Conservation (phyloP, 1,140 invertebrate genomes). For the Cephus cinctus region DNA sequence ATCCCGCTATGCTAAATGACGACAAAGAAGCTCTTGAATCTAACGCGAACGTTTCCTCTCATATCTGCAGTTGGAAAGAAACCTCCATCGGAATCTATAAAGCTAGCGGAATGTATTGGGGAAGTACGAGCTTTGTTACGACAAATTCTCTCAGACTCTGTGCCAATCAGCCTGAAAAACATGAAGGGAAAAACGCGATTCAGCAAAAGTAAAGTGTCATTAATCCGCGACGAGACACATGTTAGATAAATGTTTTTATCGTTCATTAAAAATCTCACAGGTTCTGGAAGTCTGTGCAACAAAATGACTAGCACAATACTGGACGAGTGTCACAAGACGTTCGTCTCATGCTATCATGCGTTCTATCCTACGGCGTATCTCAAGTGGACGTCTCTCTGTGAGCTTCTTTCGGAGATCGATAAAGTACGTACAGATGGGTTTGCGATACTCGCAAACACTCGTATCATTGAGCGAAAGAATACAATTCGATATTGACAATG, state of each 20-base stretch:
- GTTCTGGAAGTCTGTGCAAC: slow-evolving; percentile 21
- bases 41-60: too few relatives aligned
- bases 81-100: slow-evolving; percentile 68
- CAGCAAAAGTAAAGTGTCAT: slow-evolving; percentile 32
- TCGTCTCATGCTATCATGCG: slow-evolving; percentile 90
- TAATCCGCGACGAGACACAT: background rate
- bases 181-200: slow-evolving; percentile 28
- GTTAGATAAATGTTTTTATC: background rate
- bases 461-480: too few relatives aligned
- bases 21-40: too few relatives aligned
- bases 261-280: slow-evolving; percentile 9
- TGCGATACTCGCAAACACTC: too few relatives aligned
- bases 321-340: slow-evolving; percentile 87
- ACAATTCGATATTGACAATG: slow-evolving; percentile 30
- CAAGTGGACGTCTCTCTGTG: slow-evolving; percentile 91
- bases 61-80: slow-evolving; percentile 56
- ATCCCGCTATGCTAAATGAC: too few relatives aligned
- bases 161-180: slow-evolving; percentile 55
- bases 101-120: slow-evolving; percentile 81
- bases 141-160: slow-evolving; percentile 77
- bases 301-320: slow-evolving; percentile 71
- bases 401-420: slow-evolving; percentile 77
- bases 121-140: slow-evolving; percentile 81
- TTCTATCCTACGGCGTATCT: slow-evolving; percentile 92
- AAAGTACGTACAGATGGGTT: slow-evolving; percentile 68